Conservation (phyloP, 2,797 vertebrate species). For the Rhyacichthys aspro region DNA sequence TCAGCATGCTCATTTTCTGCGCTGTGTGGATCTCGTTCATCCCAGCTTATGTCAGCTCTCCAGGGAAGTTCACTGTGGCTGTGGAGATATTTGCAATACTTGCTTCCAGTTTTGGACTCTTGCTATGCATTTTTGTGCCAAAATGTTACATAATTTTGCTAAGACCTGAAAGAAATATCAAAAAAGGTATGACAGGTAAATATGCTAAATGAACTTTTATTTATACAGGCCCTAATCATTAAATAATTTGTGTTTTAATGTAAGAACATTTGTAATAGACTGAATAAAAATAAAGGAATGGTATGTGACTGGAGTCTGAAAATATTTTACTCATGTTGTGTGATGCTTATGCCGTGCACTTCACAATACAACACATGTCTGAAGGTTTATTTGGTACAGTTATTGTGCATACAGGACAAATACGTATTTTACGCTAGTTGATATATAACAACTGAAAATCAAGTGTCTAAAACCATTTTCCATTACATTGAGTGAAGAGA, state of each 20-base stretch:
- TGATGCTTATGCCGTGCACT: too few species aligned
- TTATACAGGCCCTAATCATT: neutral
- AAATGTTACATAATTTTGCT: slow-evolving; percentile 82
- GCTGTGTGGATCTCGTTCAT: slow-evolving; percentile 83
- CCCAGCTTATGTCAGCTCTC: slow-evolving; percentile 77
- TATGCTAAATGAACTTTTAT: slow-evolving; percentile 13
- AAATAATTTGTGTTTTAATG: neutral
- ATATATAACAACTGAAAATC: too few species aligned
- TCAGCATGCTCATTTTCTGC: slow-evolving; percentile 83
- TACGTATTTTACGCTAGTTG: too few species aligned
- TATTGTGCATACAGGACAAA: too few species aligned
- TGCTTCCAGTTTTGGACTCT: slow-evolving; percentile 79
- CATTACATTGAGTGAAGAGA: too few species aligned
- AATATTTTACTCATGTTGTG: too few species aligned
- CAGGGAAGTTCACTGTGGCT: slow-evolving; percentile 80
- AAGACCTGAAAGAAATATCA: slow-evolving; percentile 74
- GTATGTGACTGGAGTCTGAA: neutral
- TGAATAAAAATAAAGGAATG: neutral
- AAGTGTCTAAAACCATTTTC: too few species aligned
- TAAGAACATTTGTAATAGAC: neutral
- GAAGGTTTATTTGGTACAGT: too few species aligned
- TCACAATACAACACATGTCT: too few species aligned
- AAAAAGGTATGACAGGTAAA: slow-evolving; percentile 72
- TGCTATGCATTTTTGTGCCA: slow-evolving; percentile 79
- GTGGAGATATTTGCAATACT: slow-evolving; percentile 82